phyloP scores from a whole-genome alignment of 2,113 vertebrate genomes.

The Geococcyx californianus region DNA sequence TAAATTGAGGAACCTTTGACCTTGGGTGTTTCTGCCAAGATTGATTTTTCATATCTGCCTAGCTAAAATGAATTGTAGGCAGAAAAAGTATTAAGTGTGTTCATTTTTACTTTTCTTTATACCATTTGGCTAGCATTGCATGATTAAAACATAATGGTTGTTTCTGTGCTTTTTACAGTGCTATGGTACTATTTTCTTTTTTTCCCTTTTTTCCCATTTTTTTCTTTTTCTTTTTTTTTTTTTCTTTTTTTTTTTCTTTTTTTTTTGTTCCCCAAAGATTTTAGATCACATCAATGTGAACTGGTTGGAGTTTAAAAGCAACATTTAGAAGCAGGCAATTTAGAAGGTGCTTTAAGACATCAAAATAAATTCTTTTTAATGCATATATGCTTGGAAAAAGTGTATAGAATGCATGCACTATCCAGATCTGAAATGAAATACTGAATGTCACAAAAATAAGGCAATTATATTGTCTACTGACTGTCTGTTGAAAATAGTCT shows the following conservation, averaged over 20 bases:
- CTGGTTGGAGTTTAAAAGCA: background rate
- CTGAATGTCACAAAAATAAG: background rate
- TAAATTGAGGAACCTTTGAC: background rate
- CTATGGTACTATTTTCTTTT: background rate
- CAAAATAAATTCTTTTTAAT: background rate
- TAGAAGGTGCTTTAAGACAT: background rate
- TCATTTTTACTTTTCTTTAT: background rate
- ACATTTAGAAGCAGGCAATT: background rate
- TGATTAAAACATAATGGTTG: background rate
- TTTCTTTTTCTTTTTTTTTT: background rate
- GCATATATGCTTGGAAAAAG: background rate
- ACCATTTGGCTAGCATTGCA: background rate
- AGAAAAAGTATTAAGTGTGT: background rate
- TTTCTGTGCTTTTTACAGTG: background rate
- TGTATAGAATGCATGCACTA: background rate
- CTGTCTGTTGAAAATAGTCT: background rate
- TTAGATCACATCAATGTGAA: background rate
- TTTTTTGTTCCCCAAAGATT: background rate
- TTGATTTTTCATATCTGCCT: background rate
- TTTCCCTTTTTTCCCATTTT: background rate
- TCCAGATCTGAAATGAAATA: background rate
- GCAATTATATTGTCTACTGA: background rate
- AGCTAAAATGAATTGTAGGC: background rate
- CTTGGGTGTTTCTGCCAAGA: background rate
- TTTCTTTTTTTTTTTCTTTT: background rate